Conservation (phyloP, 1,140 invertebrate species). For the Oncopodura yosiiana region DNA sequence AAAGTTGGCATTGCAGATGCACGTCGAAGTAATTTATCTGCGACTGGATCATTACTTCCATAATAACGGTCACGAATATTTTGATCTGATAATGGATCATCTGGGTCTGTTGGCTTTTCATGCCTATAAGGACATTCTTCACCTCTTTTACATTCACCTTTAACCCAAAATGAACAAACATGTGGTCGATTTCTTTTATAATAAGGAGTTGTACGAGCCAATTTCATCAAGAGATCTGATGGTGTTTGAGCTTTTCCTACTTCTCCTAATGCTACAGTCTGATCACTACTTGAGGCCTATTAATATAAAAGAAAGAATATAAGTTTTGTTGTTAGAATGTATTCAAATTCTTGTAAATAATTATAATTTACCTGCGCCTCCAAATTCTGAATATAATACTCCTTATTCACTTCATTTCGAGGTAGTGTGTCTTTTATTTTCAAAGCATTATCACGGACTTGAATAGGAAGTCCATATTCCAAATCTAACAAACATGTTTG, state of each 20-base stretch:
- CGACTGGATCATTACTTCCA: conserved; percentile 97
- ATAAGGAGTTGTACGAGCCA: conserved; percentile 94
- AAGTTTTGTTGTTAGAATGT: not conserved
- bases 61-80: conserved; percentile 99
- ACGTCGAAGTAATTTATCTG: conserved; percentile 89
- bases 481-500: conserved; percentile 97
- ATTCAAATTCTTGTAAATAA: not conserved
- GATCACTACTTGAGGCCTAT: conserved; percentile 44
- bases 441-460: conserved; percentile 90
- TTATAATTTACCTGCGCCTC: conserved; percentile 56
- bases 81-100: conserved; percentile 97
- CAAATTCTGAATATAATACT: conserved; percentile 96
- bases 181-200: conserved; percentile 98
- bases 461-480: conserved; percentile 89
- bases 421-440: conserved; percentile 92
- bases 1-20: conserved; percentile 89
- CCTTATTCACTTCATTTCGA: conserved; percentile 95
- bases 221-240: conserved; percentile 78
- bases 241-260: conserved; percentile 45
- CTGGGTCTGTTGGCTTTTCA: conserved; percentile 97
- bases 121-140: conserved; percentile 99
- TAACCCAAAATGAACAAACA: conserved; percentile 99
- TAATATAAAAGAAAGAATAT: not conserved
- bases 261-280: conserved; percentile 43
- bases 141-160: conserved; percentile 96